Conservation (phyloP, 2,888 invertebrate species). For the Hemithea aestivaria region DNA sequence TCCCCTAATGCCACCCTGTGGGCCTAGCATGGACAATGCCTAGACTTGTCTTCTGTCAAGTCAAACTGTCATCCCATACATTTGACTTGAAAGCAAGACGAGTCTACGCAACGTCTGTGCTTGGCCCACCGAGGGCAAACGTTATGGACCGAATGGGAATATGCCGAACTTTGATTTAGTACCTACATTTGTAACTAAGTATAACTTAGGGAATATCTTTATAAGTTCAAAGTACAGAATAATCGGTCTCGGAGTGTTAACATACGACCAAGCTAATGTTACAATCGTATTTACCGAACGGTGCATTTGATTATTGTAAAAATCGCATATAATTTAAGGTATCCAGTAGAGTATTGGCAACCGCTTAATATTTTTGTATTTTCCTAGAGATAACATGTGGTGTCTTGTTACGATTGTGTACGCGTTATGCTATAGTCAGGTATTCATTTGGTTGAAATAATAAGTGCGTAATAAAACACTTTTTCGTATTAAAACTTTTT, state of each 20-base stretch:
- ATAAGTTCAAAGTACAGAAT: constrained; percentile 26
- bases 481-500: constrained; percentile 65
- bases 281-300: constrained; percentile 47
- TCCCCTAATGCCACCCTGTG: too few relatives aligned
- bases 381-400: constrained; percentile 62
- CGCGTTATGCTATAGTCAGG: constrained; percentile 73
- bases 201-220: constrained; percentile 18
- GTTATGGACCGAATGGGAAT: too few relatives aligned
- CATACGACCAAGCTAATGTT: constrained; percentile 50
- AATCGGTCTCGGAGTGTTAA: constrained; percentile 67
- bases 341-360: constrained; percentile 61
- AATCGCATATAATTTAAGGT: constrained; percentile 51
- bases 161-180: too few relatives aligned
- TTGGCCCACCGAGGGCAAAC: too few relatives aligned
- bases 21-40: too few relatives aligned
- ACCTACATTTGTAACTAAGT: too few relatives aligned
- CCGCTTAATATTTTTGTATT: constrained; percentile 79
- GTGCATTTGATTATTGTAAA: constrained; percentile 62
- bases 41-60: too few relatives aligned
- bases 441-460: constrained; percentile 77
- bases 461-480: constrained; percentile 79
- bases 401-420: constrained; percentile 73
- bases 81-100: too few relatives aligned
- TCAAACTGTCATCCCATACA: too few relatives aligned
- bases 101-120: too few relatives aligned